Evolutionary conservation across 2,113 vertebrate species (phyloP).

Genomic region (Coreoperca whiteheadi): DNA sequence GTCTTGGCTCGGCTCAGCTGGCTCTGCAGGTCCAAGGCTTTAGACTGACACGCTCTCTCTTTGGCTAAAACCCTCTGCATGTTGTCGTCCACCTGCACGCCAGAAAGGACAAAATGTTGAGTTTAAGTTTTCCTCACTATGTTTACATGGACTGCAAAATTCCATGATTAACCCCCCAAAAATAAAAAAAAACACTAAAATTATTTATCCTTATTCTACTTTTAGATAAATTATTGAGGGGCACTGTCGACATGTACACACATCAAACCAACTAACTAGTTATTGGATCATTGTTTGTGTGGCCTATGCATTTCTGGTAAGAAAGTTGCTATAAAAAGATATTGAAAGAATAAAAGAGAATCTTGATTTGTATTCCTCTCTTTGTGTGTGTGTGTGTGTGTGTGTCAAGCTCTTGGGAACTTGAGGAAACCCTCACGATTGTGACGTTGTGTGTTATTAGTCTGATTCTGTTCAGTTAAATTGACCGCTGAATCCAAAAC

Average conservation of each 20-base stretch:
- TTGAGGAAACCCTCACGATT: background rate
- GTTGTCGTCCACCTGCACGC: conserved; percentile 87
- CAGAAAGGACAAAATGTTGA: background rate
- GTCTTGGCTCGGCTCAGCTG: conserved; percentile 90
- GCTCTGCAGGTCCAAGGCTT: conserved; percentile 90
- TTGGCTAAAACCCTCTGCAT: conserved; percentile 86
- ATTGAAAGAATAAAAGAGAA: background rate
- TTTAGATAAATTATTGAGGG: background rate
- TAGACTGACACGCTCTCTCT: conserved; percentile 89
- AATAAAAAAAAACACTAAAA: too few species aligned
- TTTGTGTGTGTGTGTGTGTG: background rate
- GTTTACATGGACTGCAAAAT: background rate
- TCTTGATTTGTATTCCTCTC: background rate
- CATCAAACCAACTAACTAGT: too few species aligned
- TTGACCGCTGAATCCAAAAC: background rate
- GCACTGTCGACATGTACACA: too few species aligned
- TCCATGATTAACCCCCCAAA: background rate
- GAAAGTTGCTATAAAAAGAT: background rate
- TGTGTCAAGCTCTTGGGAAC: too few species aligned
- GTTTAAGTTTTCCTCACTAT: background rate
- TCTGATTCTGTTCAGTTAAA: background rate
- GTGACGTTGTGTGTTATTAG: background rate
- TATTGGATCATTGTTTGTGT: too few species aligned
- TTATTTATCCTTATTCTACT: background rate
- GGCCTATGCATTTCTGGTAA: too few species aligned